Evolutionary conservation across 2,888 invertebrate genomes (phyloP), one percentile per base, ranked within the genome.

Genomic region (Melieria crassipennis): DNA sequence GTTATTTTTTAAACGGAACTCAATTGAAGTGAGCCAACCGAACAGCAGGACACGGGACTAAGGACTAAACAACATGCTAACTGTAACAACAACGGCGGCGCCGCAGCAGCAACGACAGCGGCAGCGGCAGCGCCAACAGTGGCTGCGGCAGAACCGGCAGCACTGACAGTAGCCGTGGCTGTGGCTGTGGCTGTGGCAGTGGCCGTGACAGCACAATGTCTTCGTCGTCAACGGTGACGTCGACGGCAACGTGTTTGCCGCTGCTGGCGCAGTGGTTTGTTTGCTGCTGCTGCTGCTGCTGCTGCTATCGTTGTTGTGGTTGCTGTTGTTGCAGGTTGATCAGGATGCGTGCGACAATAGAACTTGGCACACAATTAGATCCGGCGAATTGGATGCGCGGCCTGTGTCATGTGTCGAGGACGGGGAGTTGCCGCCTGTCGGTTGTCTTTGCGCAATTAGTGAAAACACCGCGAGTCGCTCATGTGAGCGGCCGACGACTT

Each of bases 1-100:
- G 80, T 83, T 82, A 83, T 81, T 81, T 81, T 81, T 77, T 78
- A 81, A 79, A 78, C 78, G 79, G 77, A 82, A 81, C 79, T 79
- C 81, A 78, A 79, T 78, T 79, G 79, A 83, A 81, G 80, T 82
- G 79, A 79, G 30, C 30, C 30, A 30, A 77, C 73, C 74, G 74
- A 76, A 77, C 78, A 71, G 73, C 78, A 79, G 77, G 78, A 78
- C 78, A 75, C 71, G 75, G 77, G 52, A 75, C 76, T 76, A 75
- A 77, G 76, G 75, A 79, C 79, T 79, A 77, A 78, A 76, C 76
- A 75, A 76, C 75, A 77, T 73, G 76, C 78, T 76, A 73, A 75
- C 75, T 75, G 76, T 62, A 74, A 73, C 71, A 71, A 61, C 72
- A 75, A 75, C 70, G 75, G 71, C 73, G 52, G 62, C 70, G 66